These are phyloP conservation scores for Melanargia galathea DNA, from an alignment of 2,888 invertebrate genomes.

Conservation along the genomic window DNA sequence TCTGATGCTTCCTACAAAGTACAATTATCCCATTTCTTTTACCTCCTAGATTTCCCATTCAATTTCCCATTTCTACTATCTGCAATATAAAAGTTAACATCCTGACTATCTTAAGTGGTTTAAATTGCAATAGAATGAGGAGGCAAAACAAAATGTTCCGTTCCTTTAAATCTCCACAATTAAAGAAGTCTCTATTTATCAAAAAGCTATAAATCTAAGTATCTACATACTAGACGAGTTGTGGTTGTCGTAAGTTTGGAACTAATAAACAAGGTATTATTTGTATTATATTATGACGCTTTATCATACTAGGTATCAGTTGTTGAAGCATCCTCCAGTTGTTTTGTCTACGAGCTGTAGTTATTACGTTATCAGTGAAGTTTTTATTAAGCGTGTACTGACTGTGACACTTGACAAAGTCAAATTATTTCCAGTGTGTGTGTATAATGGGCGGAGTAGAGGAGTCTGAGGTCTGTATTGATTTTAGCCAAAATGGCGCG, in stretches of 20 bases:
- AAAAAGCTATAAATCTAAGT: no score
- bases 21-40: no score
- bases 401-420: conserved; percentile 32
- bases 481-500: conserved; percentile 41
- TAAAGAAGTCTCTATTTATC: no score
- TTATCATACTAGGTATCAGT: conserved; percentile 39
- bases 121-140: no score
- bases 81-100: no score
- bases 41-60: no score
- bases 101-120: no score
- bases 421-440: conserved; percentile 37
- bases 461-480: conserved; percentile 44
- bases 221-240: no score
- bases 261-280: neutral
- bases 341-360: conserved; percentile 30
- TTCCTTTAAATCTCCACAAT: no score
- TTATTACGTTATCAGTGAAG: conserved; percentile 26
- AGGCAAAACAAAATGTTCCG: no score
- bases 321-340: conserved; percentile 33
- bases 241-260: neutral
- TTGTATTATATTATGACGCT: conserved; percentile 33
- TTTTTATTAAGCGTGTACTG: conserved; percentile 27
- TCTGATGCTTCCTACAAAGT: no score
- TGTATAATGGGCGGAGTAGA: conserved; percentile 9
- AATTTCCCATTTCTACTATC: no score